Conservation (phyloP, 2,888 invertebrate genomes). For the Nomada goodeniana region DNA sequence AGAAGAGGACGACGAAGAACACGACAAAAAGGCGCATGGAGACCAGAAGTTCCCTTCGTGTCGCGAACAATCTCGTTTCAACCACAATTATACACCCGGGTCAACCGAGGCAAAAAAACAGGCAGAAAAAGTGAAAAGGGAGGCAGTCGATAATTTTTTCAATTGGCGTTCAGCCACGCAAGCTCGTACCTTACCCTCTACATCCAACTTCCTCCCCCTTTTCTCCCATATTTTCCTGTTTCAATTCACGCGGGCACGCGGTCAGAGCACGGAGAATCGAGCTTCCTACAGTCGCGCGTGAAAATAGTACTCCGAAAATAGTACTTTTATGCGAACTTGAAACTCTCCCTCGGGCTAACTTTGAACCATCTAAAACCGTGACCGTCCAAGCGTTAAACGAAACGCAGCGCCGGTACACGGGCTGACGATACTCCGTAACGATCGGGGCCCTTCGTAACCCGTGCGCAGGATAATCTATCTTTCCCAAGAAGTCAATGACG, state of each 20-base stretch:
- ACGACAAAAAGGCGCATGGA: conserved; percentile 21
- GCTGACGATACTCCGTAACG: too few species aligned
- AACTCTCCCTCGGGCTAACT: too few species aligned
- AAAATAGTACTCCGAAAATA: conserved; percentile 75
- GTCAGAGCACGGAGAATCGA: conserved; percentile 54
- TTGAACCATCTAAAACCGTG: too few species aligned
- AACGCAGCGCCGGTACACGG: too few species aligned
- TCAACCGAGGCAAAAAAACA: conserved; percentile 27
- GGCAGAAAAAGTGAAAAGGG: conserved; percentile 33
- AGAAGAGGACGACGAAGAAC: conserved; percentile 1
- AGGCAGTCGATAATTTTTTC: conserved; percentile 70
- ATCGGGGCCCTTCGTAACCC: conserved; percentile 16
- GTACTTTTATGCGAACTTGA: too few species aligned
- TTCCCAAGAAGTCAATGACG: conserved; percentile 34
- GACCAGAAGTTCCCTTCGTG: conserved; percentile 49
- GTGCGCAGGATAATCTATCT: conserved; percentile 34
- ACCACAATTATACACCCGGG: conserved; percentile 77
- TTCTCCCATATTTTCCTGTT: conserved; percentile 33
- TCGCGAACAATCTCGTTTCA: conserved; percentile 77
- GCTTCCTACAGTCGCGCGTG: conserved; percentile 76
- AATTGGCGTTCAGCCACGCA: conserved; percentile 77
- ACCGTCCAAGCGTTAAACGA: too few species aligned
- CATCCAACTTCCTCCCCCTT: conserved; percentile 21
- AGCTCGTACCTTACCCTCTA: conserved; percentile 63
- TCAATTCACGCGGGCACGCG: conserved; percentile 39